Conservation (phyloP, 1,140 invertebrate genomes). For the Augochlora pura region DNA sequence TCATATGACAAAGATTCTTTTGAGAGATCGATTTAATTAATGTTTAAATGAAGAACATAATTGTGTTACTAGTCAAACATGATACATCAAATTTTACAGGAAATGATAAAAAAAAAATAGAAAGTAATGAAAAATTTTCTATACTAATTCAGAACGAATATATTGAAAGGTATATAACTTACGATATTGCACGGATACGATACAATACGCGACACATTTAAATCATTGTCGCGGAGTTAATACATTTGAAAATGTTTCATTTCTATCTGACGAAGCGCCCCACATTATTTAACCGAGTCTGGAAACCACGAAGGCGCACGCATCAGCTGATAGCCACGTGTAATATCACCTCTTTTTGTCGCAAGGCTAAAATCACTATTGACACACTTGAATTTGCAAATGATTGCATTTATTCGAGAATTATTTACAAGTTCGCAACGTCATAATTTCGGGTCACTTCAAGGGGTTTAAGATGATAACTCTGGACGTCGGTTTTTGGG, state of each 20-base stretch:
- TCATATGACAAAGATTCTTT: background rate
- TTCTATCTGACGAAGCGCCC: conserved; percentile 38
- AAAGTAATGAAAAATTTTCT: background rate
- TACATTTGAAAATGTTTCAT: conserved; percentile 17
- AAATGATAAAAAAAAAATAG: background rate
- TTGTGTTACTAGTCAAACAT: too few species aligned
- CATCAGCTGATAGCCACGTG: conserved; percentile 69
- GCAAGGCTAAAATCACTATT: conserved; percentile 10
- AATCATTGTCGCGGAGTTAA: background rate
- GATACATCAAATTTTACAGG: background rate
- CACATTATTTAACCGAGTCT: conserved; percentile 1
- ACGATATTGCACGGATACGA: background rate
- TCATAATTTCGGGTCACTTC: background rate
- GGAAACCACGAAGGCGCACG: conserved; percentile 47
- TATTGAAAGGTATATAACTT: background rate
- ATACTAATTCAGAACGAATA: background rate
- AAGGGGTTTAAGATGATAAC: background rate
- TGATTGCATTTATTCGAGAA: background rate
- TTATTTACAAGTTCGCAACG: background rate
- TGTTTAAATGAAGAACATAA: background rate
- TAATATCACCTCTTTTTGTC: conserved; percentile 22
- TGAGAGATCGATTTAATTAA: background rate
- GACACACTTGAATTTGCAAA: too few species aligned
- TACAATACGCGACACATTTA: background rate
- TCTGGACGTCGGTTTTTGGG: background rate